Base-by-base conservation (phyloP, 2,888 invertebrate species). In the Orchesella flavescens region DNA sequence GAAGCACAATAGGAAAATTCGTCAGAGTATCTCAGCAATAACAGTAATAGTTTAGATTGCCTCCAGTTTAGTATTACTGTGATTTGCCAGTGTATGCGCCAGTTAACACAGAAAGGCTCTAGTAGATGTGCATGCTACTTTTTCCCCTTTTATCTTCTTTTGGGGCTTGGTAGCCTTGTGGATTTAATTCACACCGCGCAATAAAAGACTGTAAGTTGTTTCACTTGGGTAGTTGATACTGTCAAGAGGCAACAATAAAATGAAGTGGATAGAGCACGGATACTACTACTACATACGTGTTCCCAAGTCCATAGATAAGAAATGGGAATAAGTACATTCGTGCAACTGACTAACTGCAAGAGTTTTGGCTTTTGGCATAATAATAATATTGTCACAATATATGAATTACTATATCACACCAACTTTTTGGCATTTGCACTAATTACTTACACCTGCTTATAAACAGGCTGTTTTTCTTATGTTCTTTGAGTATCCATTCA, bases 401-500 rank as follows among this genome's bases (percentile, higher is more conserved):
- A 23, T 43, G 43, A 65, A 65, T 65, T 13, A 43, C 23, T 65
- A 43, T 43, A 43, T 34, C 65, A 17, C n/a, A 17, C n/a, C 65
- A 63, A 34, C 3, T 34, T 34, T n/a, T 24, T 23, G 12, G 13
- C 53, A 71, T 19, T 44, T 24, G 19, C n/a, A 44, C 55, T 46
- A 77, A 77, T 77, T 77, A 77, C 69, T 77, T 77, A 77, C 69
- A 77, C 68, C 77, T 77, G 77, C 77, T 69, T 43, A 34, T 73
- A 34, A 4, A 34, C n/a, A n/a, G n/a, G n/a, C 2, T 34, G 34
- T 34, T 34, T 34, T 34, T 34, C 34, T 34, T 34, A 34, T 34
- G n/a, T n/a, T n/a, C n/a, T n/a, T n/a, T n/a, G n/a, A n/a, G n/a
- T 34, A 34, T 34, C 3, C 34, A n/a, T n/a, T n/a, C n/a, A n/a